These are phyloP conservation scores for Euthynnus affinis DNA, from an alignment of 2,797 vertebrate species.

Conservation along the genomic window DNA sequence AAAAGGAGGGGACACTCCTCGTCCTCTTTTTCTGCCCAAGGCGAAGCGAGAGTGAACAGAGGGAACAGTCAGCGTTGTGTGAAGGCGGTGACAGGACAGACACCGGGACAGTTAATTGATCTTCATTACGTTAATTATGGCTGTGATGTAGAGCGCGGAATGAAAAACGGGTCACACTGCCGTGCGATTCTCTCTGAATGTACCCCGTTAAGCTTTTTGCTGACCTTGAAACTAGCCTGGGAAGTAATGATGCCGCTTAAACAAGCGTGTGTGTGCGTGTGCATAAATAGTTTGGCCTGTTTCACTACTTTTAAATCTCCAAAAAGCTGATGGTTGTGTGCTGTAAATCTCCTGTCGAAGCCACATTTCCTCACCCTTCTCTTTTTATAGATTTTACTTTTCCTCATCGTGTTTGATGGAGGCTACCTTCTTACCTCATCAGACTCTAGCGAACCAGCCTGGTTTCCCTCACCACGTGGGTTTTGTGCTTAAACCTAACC, in stretches of 20 bases:
- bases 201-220: constrained; percentile 54
- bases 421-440: constrained; percentile 19
- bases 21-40: constrained; percentile 13
- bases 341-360: background rate
- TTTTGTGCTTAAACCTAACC: too few species aligned
- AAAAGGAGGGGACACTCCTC: constrained; percentile 6
- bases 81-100: constrained; percentile 57
- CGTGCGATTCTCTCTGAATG: constrained; percentile 43
- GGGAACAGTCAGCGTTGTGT: constrained; percentile 48
- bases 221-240: constrained; percentile 77
- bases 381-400: constrained; percentile 2
- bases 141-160: constrained; percentile 72
- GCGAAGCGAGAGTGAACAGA: constrained; percentile 23
- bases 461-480: too few species aligned
- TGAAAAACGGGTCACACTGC: constrained; percentile 65
- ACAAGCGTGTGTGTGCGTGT: constrained; percentile 14
- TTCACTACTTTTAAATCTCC: constrained; percentile 32
- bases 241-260: constrained; percentile 35
- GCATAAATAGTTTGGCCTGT: constrained; percentile 29
- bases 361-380: background rate
- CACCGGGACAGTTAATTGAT: constrained; percentile 80
- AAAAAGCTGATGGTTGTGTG: background rate
- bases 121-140: constrained; percentile 87
- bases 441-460: constrained; percentile 13
- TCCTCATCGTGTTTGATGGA: background rate